A percentile compares a stretch with the other conserved stretches of the same genome.
These are phyloP conservation scores for Liasis olivaceus DNA, from an alignment of 2,797 vertebrate species.

Conservation along the genomic window DNA sequence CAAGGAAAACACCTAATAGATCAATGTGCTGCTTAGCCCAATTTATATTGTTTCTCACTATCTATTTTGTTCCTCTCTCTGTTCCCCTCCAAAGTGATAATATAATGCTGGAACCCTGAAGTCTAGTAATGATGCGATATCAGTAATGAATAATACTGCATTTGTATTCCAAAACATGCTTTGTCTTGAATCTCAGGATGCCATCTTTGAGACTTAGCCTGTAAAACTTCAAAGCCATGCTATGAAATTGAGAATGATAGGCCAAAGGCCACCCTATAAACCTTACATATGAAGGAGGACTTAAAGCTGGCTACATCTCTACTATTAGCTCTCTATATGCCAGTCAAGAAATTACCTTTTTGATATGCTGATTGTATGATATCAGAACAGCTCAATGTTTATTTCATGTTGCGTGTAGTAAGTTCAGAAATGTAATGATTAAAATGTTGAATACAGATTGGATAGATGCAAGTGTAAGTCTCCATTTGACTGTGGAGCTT, in stretches of 20 bases:
- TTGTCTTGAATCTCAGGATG: not conserved
- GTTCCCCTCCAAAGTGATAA: not conserved
- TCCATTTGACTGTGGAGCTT: too few relatives aligned
- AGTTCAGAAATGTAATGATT: not conserved
- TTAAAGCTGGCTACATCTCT: not conserved
- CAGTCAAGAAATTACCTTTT: not conserved
- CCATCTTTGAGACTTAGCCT: not conserved
- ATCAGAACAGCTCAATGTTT: not conserved
- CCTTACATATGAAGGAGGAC: not conserved
- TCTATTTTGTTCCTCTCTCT: not conserved
- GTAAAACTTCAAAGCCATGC: not conserved
- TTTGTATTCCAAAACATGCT: not conserved
- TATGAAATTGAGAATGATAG: not conserved
- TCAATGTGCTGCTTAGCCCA: not conserved
- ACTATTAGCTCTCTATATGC: not conserved
- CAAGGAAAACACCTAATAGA: too few relatives aligned
- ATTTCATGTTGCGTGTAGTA: not conserved
- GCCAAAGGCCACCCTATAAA: too few relatives aligned
- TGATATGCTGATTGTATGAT: not conserved
- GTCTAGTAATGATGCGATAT: not conserved
- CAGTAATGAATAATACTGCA: not conserved
- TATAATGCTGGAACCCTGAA: not conserved
- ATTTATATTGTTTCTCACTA: not conserved
- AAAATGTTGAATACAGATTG: not conserved
- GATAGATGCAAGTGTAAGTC: too few relatives aligned